Percentiles rank a stretch among this genome's conserved stretches.
Conservation (phyloP, 2,797 vertebrate species). For the Hozukius guyotensis region DNA sequence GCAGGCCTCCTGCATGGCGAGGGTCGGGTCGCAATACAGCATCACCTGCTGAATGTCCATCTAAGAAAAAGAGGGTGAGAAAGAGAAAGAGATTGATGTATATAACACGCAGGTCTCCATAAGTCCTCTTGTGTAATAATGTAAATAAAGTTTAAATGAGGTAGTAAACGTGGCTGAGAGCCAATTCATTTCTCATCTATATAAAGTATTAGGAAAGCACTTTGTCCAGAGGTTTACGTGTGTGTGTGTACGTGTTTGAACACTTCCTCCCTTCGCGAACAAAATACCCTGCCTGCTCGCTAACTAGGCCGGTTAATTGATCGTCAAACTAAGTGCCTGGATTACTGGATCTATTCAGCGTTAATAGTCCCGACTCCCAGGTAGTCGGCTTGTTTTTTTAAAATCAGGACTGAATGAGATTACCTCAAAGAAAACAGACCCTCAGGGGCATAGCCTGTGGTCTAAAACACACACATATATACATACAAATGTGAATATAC, state of each 20-base stretch:
- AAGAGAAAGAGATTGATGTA: background rate
- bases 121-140: background rate
- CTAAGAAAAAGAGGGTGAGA: conserved; percentile 68
- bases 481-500: background rate
- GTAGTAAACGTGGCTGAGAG: conserved; percentile 31
- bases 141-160: conserved; percentile 42
- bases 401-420: conserved; percentile 48
- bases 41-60: conserved; percentile 93
- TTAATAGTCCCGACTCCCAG: conserved; percentile 43
- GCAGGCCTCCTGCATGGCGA: conserved; percentile 91
- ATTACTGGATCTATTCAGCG: conserved; percentile 58
- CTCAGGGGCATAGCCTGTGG: conserved; percentile 1
- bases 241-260: background rate
- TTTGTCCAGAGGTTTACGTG: conserved; percentile 21
- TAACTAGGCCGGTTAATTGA: conserved; percentile 60
- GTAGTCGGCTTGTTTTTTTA: conserved; percentile 48
- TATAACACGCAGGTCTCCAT: background rate
- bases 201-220: conserved; percentile 29
- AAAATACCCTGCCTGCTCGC: conserved; percentile 38
- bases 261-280: background rate
- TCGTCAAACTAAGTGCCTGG: conserved; percentile 57
- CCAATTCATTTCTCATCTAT: conserved; percentile 54
- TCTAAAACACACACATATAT: conserved; percentile 13
- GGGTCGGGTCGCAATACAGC: conserved; percentile 90
- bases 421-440: conserved; percentile 30